Percentiles rank a stretch among this genome's conserved stretches.
These are phyloP conservation scores for Chondrosia reniformis DNA, from an alignment of 37 sponge, comb jelly and placozoan species.

Conservation along the genomic window DNA sequence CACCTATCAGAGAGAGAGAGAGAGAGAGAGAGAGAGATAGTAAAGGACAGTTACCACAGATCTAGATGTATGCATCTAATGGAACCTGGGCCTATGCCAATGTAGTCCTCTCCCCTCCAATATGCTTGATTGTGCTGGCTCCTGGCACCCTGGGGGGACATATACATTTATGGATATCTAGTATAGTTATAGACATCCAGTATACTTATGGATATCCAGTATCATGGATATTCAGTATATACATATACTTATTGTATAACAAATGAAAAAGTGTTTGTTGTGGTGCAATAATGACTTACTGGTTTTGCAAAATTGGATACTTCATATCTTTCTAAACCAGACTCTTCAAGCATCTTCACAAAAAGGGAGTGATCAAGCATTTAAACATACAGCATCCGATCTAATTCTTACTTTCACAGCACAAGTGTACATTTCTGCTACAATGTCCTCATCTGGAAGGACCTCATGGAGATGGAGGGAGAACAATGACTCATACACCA, in stretches of 20 bases:
- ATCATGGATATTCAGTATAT: too few relatives aligned
- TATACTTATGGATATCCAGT: too few relatives aligned
- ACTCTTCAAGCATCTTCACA: constrained; percentile 28
- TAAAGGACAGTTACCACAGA: too few relatives aligned
- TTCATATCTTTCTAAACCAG: constrained; percentile 46
- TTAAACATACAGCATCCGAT: not conserved
- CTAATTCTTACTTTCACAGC: constrained; percentile 15
- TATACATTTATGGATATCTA: too few relatives aligned
- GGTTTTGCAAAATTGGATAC: constrained; percentile 65
- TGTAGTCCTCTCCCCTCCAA: constrained; percentile 63
- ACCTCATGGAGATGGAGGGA: not conserved
- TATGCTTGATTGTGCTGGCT: constrained; percentile 68
- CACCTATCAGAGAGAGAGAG: too few relatives aligned
- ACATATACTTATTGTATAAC: too few relatives aligned
- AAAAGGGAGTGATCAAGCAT: not conserved
- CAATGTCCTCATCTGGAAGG: constrained; percentile 24
- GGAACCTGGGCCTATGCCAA: constrained; percentile 79
- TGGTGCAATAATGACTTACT: constrained; percentile 14
- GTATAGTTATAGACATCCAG: too few relatives aligned
- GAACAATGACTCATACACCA: too few relatives aligned
- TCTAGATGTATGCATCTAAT: too few relatives aligned
- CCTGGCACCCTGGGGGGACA: constrained; percentile 51
- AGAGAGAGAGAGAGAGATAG: too few relatives aligned
- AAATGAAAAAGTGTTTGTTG: not conserved
- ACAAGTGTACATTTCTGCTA: constrained; percentile 23